Evolutionary conservation across 2,113 vertebrate genomes (phyloP).

Genomic region (Lepus timidus): DNA sequence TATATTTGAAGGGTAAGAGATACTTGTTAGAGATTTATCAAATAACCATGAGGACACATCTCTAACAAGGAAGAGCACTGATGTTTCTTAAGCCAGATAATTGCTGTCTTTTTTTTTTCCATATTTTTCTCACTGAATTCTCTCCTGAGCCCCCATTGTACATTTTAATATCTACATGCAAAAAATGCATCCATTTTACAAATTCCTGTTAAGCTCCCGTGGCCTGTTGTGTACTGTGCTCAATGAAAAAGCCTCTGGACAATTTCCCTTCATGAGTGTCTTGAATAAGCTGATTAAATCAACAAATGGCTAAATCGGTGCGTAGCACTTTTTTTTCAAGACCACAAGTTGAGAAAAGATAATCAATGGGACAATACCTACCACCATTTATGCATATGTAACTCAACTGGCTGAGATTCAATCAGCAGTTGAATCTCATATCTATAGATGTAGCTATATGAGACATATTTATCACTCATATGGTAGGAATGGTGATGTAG

Average conservation of each 20-base stretch:
- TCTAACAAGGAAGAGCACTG: neutral
- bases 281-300: too few species aligned
- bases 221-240: accelerated
- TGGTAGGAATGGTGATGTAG: neutral
- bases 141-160: too few species aligned
- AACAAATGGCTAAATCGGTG: too few species aligned
- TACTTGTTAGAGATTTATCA: neutral
- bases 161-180: neutral
- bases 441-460: too few species aligned
- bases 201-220: accelerated
- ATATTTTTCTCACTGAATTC: neutral
- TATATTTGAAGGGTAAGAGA: neutral
- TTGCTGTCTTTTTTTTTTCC: neutral
- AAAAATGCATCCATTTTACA: accelerated
- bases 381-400: neutral
- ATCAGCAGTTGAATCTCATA: too few species aligned
- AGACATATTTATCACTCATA: neutral
- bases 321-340: too few species aligned
- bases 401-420: neutral
- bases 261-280: accelerated
- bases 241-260: accelerated
- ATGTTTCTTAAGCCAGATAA: neutral
- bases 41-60: too few species aligned
- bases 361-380: constrained; percentile 13
- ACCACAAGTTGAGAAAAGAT: too few species aligned